phyloP scores from a whole-genome alignment of 2,797 vertebrate genomes.

The Pampus argenteus region DNA sequence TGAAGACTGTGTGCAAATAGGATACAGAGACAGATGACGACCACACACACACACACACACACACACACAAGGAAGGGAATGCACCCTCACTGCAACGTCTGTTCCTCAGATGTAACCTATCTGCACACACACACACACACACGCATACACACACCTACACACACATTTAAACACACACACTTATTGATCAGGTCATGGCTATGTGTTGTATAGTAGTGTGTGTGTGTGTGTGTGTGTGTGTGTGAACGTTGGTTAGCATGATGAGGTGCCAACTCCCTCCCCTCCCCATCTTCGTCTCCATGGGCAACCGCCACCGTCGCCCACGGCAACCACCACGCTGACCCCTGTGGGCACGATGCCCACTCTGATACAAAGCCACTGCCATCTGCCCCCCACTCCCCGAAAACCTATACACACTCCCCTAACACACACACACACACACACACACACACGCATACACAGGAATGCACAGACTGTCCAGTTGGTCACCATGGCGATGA shows the following conservation, averaged over 20 bases:
- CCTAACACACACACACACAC: constrained; percentile 27
- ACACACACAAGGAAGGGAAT: constrained; percentile 33
- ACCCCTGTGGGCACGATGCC: constrained; percentile 55
- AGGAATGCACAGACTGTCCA: constrained; percentile 60
- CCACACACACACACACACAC: constrained; percentile 31
- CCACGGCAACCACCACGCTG: constrained; percentile 61
- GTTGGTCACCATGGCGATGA: constrained; percentile 83
- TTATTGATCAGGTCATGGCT: constrained; percentile 17
- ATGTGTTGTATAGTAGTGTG: constrained; percentile 14
- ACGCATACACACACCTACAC: constrained; percentile 11
- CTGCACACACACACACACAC: constrained; percentile 10
- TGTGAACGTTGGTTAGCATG: constrained; percentile 28
- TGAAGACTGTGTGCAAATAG: constrained; percentile 47
- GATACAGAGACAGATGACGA: constrained; percentile 57
- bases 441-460: constrained; percentile 35
- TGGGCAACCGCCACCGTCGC: constrained; percentile 78
- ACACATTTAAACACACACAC: too few relatives aligned
- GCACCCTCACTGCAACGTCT: constrained; percentile 34
- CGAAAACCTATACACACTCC: constrained; percentile 13
- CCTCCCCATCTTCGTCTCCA: constrained; percentile 55
- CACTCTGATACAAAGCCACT: constrained; percentile 57
- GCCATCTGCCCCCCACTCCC: constrained; percentile 52
- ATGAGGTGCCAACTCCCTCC: constrained; percentile 51
- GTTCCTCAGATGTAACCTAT: constrained; percentile 39
- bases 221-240: constrained; percentile 26